Evolutionary conservation across 2,797 vertebrate species (phyloP), one percentile per base, ranked within the genome.

Genomic region (Sebastes diploproa): DNA sequence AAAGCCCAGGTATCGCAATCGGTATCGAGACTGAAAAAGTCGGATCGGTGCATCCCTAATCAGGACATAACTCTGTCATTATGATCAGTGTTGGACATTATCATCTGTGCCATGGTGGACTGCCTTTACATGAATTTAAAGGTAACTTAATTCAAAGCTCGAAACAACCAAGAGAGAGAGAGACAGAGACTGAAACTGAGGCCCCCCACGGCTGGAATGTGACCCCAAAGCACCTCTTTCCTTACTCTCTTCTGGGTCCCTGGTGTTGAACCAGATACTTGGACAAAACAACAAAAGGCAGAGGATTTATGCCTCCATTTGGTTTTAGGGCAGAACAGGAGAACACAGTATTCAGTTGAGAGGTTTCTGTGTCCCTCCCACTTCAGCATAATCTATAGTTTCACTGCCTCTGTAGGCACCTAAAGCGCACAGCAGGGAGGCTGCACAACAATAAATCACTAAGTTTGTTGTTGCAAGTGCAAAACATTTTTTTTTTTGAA

Each of bases 261-360:
- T 10, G 7, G 29, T 77, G 73, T 42, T 74, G 4, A 88, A 79
- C 25, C 68, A 77, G 55, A 85, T 86, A 87, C 72, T 30, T 54
- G 20, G 64, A 75, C 65, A 59, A 61, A 73, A 73, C 65, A 84
- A 86, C 68, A 87, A 84, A 72, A 80, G 69, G 16, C 42, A 20
- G 59, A 77, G 56, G 79, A 90, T 92, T 91, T 82, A 90, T 89
- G 84, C 29, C 63, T 74, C 62, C n/a, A 14, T 84, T 80, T 89
- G 82, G 77, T 86, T 90, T 87, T 62, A 87, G 80, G 85, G 82
- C 64, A 85, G 81, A 85, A 87, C 18, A 78, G 54, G 80, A 88
- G 84, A 87, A 32, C 27, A 60, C 64, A 72, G 34, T 30, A 46
- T 65, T 83, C 58, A 14, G 12, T 12, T 18, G 52, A 78, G 85